A percentile compares a stretch with the other conserved stretches of the same genome.
Evolutionary conservation across 2,797 vertebrate species (phyloP).

Genomic region (Chelon labrosus): DNA sequence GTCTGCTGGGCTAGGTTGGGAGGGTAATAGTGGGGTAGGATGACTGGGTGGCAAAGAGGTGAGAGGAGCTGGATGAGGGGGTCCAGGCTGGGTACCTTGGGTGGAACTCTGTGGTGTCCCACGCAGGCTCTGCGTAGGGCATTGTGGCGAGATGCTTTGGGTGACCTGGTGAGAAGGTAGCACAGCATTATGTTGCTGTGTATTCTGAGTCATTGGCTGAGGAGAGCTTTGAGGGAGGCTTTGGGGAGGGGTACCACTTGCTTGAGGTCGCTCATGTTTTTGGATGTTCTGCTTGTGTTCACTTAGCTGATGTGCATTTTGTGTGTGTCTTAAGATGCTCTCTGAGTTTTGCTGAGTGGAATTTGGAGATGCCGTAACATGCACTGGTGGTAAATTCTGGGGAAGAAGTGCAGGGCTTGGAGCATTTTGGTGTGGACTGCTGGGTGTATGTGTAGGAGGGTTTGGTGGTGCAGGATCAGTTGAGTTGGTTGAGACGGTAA

Average conservation of each 20-base stretch:
- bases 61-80: slow-evolving; percentile 75
- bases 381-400: slow-evolving; percentile 32
- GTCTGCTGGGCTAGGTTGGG: slow-evolving; percentile 81
- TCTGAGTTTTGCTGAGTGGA: slow-evolving; percentile 34
- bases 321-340: slow-evolving; percentile 21
- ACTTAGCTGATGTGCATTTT: slow-evolving; percentile 40
- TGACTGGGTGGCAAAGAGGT: slow-evolving; percentile 81
- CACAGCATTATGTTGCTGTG: slow-evolving; percentile 41
- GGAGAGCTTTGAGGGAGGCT: slow-evolving; percentile 32
- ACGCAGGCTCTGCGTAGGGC: slow-evolving; percentile 58
- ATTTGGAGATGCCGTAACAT: slow-evolving; percentile 32
- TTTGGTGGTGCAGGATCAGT: slow-evolving; percentile 23
- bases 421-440: slow-evolving; percentile 53
- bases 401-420: slow-evolving; percentile 31
- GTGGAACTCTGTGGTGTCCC: slow-evolving; percentile 63
- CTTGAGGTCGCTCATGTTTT: slow-evolving; percentile 32
- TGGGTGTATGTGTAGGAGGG: slow-evolving; percentile 45
- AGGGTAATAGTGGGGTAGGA: slow-evolving; percentile 72
- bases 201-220: slow-evolving; percentile 35
- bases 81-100: slow-evolving; percentile 65
- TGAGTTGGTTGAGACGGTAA: slow-evolving; percentile 25
- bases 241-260: slow-evolving; percentile 20
- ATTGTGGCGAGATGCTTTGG: slow-evolving; percentile 46
- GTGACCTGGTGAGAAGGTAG: slow-evolving; percentile 31
- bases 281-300: slow-evolving; percentile 45